Evolutionary conservation across 2,113 vertebrate species (phyloP), one percentile per base, ranked within the genome.

Genomic region (Pitta sordida): DNA sequence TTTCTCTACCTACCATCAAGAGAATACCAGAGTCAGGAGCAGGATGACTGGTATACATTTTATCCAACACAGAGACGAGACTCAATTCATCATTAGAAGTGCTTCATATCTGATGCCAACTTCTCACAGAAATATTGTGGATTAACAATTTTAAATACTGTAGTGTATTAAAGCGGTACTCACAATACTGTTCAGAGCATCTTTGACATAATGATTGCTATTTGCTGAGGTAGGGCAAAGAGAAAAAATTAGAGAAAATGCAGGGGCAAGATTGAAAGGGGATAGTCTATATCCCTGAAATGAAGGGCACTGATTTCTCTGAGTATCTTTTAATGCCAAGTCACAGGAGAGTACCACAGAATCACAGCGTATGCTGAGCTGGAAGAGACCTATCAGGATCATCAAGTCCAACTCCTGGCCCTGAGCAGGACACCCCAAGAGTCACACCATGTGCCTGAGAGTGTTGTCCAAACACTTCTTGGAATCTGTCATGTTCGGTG

Each of bases 271-370:
- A 86, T 24, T 69, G 56, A 6, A 56, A 13, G 83, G 64, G 43
- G 90, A 92, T 37, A 81, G 37, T 65, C 56, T 78, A 12, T 76
- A 94, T 90, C 92, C 94, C 97, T 97, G 95, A 96, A 97, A 90
- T 88, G 89, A 95, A 79, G 84, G 93, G 93, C 76, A 85, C 73
- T 82, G 81, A 46, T 82, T 94, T 95, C 90, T 94, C 41, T 15
- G 46, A 88, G 26, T 88, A 84, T 80, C 24, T 59, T 87, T 64
- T 63, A 94, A 95, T 86, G 74, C 75, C 91, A 83, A 82, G 86
- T 89, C 65, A 89, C 8, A 83, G 93, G 34, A 94, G 83, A 91
- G 96, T 96, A 96, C 81, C 91, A 21, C 27, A 68, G 53, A 60
- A 37, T 44, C 19, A 80, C 18, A 65, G 15, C 53, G 34, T 32